Base-by-base conservation (phyloP, 2,113 vertebrate species). In the Coptodon rendalli region DNA sequence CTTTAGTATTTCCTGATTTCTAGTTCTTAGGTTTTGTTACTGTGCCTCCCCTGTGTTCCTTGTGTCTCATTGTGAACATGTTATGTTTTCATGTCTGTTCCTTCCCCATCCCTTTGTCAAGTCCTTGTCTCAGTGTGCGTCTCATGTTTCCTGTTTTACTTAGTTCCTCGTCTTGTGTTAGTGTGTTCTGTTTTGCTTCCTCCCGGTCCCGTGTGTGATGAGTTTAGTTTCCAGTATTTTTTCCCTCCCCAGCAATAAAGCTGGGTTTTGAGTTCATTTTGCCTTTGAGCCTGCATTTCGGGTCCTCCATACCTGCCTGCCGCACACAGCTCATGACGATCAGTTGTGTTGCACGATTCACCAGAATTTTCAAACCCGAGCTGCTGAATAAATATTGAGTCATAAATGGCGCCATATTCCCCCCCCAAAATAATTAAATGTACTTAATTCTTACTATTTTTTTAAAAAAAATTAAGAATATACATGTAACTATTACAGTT, bases 331-430 rank as follows among this genome's bases (percentile, higher is more conserved):
- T 54, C 53, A 12, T 24, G 5, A 1, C n/a, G n/a, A 12, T 54
- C 53, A 59, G 24, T 57, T 13, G 24, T 16, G 5, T 9, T 29
- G 13, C 24, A 29, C 10, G 2, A 24, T 24, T 12, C n/a, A 54
- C n/a, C n/a, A 24, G 53, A 54, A 54, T 54, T 24, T 24, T 22
- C 53, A 54, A 54, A 54, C 53, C 13, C 1, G 6, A 36, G 31
- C 17, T 36, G 17, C 10, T 12, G 31, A 66, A n/a, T 9, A 66
- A n/a, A 66, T 66, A 66, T 36, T 10, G 31, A 34, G 1, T 36
- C 2, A 19, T 10, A 63, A 11, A 36, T 0, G 12, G 59, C 3
- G 0, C 31, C 59, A 34, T 4, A 1, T n/a, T 0, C 1, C 0
- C 29, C 29, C 17, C 6, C 22, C n/a, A 22, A 54, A 54, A 54